Evolutionary conservation across 2,113 vertebrate species (phyloP).

Genomic region (Castor canadensis): DNA sequence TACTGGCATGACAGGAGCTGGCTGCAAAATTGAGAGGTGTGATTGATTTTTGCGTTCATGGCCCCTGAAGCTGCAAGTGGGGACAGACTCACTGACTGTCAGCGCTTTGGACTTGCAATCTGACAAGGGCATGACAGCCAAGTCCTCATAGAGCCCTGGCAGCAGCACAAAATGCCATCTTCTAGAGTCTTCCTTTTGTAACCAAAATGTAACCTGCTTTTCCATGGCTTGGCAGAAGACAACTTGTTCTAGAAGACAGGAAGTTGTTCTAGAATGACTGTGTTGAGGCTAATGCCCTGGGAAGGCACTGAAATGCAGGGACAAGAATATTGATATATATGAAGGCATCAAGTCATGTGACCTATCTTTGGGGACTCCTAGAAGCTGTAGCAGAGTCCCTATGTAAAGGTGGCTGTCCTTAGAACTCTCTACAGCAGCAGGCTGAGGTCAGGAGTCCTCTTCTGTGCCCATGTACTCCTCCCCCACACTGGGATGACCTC

Average conservation of each 20-base stretch:
- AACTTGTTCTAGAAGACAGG: not conserved
- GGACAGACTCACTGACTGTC: too few relatives aligned
- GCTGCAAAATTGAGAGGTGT: not conserved
- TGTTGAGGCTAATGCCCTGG: not conserved
- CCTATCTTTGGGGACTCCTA: not conserved
- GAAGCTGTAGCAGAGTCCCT: not conserved
- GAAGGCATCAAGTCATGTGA: not conserved
- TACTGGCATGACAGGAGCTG: too few relatives aligned
- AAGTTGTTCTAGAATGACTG: not conserved
- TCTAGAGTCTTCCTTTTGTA: not conserved
- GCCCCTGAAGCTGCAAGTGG: not conserved
- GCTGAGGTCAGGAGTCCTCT: not conserved
- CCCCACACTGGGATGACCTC: not conserved
- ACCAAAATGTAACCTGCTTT: not conserved
- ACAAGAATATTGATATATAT: not conserved
- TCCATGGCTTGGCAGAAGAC: not conserved
- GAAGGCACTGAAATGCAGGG: not conserved
- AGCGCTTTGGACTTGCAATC: not conserved
- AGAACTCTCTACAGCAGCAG: not conserved
- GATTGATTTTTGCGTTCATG: accelerated
- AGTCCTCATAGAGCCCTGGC: not conserved
- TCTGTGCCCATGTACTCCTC: not conserved
- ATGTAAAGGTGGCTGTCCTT: not conserved
- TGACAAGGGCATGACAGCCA: not conserved
- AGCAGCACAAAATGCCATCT: not conserved